Percentiles rank a stretch among this genome's conserved stretches.
Conservation (phyloP, 2,888 invertebrate species). For the Pseudococcus jackbeardsleyi region DNA sequence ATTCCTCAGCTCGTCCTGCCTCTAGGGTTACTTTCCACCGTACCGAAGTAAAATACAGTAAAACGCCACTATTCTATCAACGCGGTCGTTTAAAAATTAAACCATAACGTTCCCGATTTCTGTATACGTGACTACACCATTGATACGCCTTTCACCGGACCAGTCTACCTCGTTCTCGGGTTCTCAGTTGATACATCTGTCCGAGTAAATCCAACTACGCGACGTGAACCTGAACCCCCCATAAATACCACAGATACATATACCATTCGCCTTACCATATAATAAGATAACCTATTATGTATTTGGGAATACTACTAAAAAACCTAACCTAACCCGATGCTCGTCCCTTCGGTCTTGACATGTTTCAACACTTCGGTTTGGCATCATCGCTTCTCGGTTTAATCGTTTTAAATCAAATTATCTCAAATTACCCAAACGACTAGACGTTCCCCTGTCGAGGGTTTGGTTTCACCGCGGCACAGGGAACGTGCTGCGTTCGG, state of each 20-base stretch:
- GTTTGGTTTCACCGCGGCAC: neutral
- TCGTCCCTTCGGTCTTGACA: neutral
- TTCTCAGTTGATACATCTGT: neutral
- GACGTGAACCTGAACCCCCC: neutral
- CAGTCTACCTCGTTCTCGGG: neutral
- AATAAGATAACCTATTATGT: neutral
- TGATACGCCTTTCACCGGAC: neutral
- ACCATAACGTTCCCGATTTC: neutral
- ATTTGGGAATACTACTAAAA: neutral
- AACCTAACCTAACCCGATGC: neutral
- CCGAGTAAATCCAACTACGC: neutral
- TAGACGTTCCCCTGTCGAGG: neutral
- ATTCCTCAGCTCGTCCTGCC: neutral
- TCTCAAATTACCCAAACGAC: neutral
- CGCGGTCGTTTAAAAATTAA: slow-evolving; percentile 29
- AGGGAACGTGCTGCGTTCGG: neutral
- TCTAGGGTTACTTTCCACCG: neutral
- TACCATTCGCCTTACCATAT: neutral
- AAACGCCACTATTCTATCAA: slow-evolving; percentile 1
- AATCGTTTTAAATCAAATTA: slow-evolving; percentile 3
- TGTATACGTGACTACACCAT: slow-evolving; percentile 16
- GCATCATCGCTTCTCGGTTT: neutral
- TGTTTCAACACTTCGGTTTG: neutral
- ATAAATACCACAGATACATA: neutral
- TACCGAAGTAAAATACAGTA: neutral